These are phyloP conservation scores for Typhlomys cinereus DNA, from an alignment of 2,113 vertebrate species.

Conservation along the genomic window DNA sequence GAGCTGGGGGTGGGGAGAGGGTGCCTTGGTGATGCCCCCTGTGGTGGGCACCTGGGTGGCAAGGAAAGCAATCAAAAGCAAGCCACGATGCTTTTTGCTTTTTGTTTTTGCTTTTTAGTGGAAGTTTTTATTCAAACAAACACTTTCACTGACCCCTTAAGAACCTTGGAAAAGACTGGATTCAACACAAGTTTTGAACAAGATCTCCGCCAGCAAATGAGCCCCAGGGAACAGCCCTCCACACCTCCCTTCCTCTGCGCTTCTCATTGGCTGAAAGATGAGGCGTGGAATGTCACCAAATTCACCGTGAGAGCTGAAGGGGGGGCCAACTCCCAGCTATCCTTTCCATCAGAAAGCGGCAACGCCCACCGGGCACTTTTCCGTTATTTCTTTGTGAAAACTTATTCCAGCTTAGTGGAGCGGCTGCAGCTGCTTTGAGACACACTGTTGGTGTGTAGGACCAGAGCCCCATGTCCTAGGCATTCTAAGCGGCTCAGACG, in stretches of 20 bases:
- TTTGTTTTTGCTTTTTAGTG: neutral
- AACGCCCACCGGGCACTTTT: neutral
- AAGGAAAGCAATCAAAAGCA: conserved; percentile 49
- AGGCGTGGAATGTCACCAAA: neutral
- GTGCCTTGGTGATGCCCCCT: neutral
- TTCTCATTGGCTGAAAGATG: conserved; percentile 31
- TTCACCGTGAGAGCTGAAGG: neutral
- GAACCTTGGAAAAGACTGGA: conserved; percentile 38
- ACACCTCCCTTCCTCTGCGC: conserved; percentile 45
- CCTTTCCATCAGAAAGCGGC: conserved; percentile 28
- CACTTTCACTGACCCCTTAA: conserved; percentile 58
- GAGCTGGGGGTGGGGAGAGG: too few species aligned
- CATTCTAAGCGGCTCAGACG: neutral
- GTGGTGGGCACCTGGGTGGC: neutral
- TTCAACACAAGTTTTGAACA: conserved; percentile 46
- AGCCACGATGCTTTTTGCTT: neutral
- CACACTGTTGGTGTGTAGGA: neutral
- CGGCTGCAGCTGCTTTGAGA: conserved; percentile 49
- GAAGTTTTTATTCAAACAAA: conserved; percentile 42
- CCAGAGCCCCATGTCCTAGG: conserved; percentile 19
- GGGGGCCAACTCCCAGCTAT: neutral
- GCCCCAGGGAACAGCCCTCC: conserved; percentile 15
- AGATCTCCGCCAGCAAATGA: conserved; percentile 54
- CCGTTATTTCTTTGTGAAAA: conserved; percentile 55
- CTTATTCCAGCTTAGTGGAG: neutral